Evolutionary conservation across 2,113 vertebrate genomes (phyloP), one percentile per base, ranked within the genome.

Genomic region (Tachuris rubrigastra): DNA sequence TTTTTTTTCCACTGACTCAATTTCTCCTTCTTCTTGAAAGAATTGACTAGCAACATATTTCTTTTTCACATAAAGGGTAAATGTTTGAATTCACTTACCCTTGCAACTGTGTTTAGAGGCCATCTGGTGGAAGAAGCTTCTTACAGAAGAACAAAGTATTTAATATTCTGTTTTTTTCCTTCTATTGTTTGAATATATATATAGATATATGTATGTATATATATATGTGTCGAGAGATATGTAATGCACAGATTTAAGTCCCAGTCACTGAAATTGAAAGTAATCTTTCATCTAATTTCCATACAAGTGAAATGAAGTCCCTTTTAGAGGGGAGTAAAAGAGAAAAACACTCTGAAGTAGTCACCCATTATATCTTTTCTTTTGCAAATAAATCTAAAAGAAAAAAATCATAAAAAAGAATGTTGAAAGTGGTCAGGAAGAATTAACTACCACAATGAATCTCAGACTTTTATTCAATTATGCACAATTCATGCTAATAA

Each of bases 81-180:
- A 60, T 53, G 5, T 10, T 62, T 62, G 35, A 73, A 53, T 63
- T 65, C 37, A 20, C 22, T 71, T 63, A 74, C 77, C 14, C 13
- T 87, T 91, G 41, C 8, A 52, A 41, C 66, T 92, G 69, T 77
- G 35, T 37, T 78, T 95, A 95, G 91, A 93, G 91, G 80, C 84
- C 93, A 94, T 85, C 84, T 89, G 69, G 28, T 95, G 89, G 89
- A 89, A 91, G 47, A 37, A 25, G 16, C 20, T 75, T 89, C 31
- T 50, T 72, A 58, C 6, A 86, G 42, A 86, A 84, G 9, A 35
- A 66, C 5, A 74, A 88, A 92, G 7, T 41, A 37, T 31, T 80
- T 87, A 5, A 37, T 35, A 50, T 33, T 33, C 71, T 52, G 14
- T 4, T 2, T 18, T 72, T 81, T 67, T 55, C 33, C 7, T 68